Percentiles rank a stretch among this genome's conserved stretches.
These are phyloP conservation scores for Macropus fuliginosus DNA, from an alignment of 2,797 vertebrate genomes.

Conservation along the genomic window DNA sequence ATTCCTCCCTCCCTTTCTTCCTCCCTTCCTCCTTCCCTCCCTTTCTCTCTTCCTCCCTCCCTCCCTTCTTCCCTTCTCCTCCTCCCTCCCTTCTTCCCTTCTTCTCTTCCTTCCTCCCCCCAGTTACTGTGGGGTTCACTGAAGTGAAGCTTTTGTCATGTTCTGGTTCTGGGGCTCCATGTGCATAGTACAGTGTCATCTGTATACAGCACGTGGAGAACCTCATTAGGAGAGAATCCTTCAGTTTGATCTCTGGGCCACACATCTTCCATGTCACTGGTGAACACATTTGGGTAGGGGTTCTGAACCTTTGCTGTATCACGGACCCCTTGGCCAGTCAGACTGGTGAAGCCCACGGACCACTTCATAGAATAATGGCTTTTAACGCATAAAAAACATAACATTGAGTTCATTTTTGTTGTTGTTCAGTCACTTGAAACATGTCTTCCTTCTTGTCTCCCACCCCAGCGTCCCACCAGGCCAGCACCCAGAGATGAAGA, in stretches of 20 bases:
- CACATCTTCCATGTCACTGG: background rate
- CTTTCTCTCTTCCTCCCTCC: no score
- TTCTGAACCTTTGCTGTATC: background rate
- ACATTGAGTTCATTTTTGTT: background rate
- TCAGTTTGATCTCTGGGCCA: background rate
- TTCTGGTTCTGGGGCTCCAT: background rate
- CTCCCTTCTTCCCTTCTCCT: no score
- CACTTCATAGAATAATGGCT: background rate
- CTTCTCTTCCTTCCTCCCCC: no score
- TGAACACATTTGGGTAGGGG: background rate
- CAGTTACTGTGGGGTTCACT: background rate
- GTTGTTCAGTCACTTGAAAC: background rate
- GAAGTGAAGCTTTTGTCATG: background rate
- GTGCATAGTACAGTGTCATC: background rate
- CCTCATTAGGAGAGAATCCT: background rate
- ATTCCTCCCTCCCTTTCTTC: background rate
- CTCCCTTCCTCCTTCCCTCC: background rate
- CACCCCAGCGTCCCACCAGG: background rate
- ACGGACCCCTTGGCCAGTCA: background rate
- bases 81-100: no score
- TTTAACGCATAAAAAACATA: background rate
- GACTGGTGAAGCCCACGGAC: background rate
- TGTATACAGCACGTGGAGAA: background rate
- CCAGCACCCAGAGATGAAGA: background rate
- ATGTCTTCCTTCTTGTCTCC: background rate